Evolutionary conservation across 2,797 vertebrate species (phyloP).

Genomic region (Syndactyla subalaris): DNA sequence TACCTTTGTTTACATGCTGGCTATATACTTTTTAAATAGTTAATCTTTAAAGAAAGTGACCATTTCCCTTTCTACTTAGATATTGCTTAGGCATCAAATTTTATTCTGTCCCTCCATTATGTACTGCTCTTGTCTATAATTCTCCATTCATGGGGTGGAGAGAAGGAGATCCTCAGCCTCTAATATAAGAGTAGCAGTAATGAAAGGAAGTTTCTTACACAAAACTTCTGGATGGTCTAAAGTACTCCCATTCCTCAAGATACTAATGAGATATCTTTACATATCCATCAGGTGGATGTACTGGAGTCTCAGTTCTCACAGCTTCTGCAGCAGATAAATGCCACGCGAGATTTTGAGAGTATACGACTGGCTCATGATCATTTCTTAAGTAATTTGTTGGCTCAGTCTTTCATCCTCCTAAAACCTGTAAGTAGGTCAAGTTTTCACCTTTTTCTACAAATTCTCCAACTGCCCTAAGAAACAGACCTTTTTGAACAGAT

Average conservation of each 20-base stretch:
- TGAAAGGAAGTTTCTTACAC: background rate
- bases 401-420: slow-evolving; percentile 96
- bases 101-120: background rate
- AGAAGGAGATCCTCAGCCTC: background rate
- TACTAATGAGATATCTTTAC: background rate
- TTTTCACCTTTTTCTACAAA: background rate
- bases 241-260: background rate
- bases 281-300: slow-evolving; percentile 88
- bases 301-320: slow-evolving; percentile 98
- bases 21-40: background rate
- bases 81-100: background rate
- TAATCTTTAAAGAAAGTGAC: background rate
- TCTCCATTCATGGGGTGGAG: background rate
- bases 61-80: background rate
- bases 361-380: slow-evolving; percentile 95
- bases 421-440: slow-evolving; percentile 87
- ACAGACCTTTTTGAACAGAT: background rate
- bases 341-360: slow-evolving; percentile 97
- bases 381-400: slow-evolving; percentile 95
- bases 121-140: background rate
- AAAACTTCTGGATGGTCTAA: background rate
- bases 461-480: background rate
- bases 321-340: slow-evolving; percentile 95
- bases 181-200: background rate
- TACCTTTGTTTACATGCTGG: background rate